Evolutionary conservation across 2,113 vertebrate genomes (phyloP), one percentile per base, ranked within the genome.

Genomic region (Colistium nudipinnis): DNA sequence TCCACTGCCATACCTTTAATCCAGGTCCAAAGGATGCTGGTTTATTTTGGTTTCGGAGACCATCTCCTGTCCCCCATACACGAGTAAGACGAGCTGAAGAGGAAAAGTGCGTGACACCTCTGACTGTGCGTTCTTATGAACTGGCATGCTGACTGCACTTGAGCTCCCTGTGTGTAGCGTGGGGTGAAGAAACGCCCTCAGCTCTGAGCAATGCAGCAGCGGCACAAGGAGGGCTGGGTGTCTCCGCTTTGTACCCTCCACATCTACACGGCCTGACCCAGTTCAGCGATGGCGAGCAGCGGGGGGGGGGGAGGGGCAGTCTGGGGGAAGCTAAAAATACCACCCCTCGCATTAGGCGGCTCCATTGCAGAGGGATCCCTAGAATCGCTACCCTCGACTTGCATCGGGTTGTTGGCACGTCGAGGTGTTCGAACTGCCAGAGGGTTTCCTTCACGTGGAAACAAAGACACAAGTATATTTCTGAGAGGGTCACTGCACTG

Each of bases 251-350:
- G 90, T 91, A 90, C 85, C 91, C 82, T 88, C 83, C 84, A 89
- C 85, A 89, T 90, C 89, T 90, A 89, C 87, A 87, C 77, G 88
- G 82, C 89, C 84, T 91, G 91, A 92, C 90, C 90, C 89, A 92
- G 79, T 92, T 93, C 85, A 87, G 81, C 78, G 78, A 36, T 38
- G 83, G 80, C 83, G 78, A 78, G 73, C 81, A 19, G 80, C 76
- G 70, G 79, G 83, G 83, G 39, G 70, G 79, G 82, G 83, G 88
- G 90, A 80, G 84, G 89, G 86, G 76, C 74, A 79, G 86, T 86
- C 84, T 88, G 80, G 79, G 85, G 72, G 61, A 84, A 75, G 85
- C 92, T 94, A 94, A 93, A 93, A 93, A 93, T 93, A 93, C 78
- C 81, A 75, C 76, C 65, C 81, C 71, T 86, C 35, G 59, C 81